Percentiles rank a stretch among this genome's conserved stretches.
phyloP scores from a whole-genome alignment of 2,797 vertebrate species.

The Tapera naevia region DNA sequence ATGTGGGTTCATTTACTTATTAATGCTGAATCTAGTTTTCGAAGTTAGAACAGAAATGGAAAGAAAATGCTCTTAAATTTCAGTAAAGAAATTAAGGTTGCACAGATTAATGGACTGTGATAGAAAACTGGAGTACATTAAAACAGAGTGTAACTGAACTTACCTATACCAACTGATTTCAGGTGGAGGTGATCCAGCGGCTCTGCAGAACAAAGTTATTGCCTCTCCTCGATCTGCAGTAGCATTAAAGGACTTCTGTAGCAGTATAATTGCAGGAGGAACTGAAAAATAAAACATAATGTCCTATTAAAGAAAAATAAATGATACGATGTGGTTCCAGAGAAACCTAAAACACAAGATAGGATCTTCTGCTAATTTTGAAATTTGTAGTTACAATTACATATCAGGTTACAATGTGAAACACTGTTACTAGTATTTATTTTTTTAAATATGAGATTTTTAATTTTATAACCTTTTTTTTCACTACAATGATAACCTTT shows the following conservation, averaged over 20 bases:
- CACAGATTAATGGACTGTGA: neutral
- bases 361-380: neutral
- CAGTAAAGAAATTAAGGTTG: neutral
- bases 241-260: slow-evolving; percentile 94
- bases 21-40: neutral
- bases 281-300: slow-evolving; percentile 77
- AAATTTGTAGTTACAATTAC: neutral
- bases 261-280: slow-evolving; percentile 86
- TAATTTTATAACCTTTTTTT: neutral
- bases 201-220: slow-evolving; percentile 89
- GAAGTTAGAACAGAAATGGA: neutral
- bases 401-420: neutral
- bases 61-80: neutral
- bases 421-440: neutral
- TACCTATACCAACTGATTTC: slow-evolving; percentile 94
- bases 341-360: neutral
- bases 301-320: neutral
- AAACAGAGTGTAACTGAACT: neutral
- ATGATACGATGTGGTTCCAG: neutral
- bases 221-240: slow-evolving; percentile 94
- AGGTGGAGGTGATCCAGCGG: slow-evolving; percentile 91
- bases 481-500: neutral
- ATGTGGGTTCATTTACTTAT: neutral
- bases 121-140: accelerated
- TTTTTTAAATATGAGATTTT: neutral